Conservation (phyloP, 1,140 invertebrate species). For the Eupeodes corollae region DNA sequence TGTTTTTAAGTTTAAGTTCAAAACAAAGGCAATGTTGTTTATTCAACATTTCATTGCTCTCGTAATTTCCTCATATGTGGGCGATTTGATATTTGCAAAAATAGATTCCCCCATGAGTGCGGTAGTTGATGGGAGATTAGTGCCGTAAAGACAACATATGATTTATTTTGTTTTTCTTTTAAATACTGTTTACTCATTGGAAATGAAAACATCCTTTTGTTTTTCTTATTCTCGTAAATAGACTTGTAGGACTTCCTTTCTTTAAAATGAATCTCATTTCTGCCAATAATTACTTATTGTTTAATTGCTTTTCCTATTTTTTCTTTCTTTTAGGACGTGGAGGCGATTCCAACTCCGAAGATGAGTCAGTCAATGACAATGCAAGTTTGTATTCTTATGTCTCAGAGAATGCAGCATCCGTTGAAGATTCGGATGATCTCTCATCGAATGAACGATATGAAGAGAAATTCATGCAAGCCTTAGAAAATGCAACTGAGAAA, state of each 20-base stretch:
- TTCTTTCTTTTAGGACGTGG: constrained; percentile 16
- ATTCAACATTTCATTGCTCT: too few relatives aligned
- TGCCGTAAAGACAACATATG: too few relatives aligned
- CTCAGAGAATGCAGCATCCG: constrained; percentile 51
- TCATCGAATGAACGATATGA: constrained; percentile 62
- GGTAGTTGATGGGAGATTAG: too few relatives aligned
- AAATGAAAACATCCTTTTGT: background rate
- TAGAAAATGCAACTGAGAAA: constrained; percentile 77
- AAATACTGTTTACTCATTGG: background rate
- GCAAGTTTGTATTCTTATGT: constrained; percentile 52
- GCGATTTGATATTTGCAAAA: too few relatives aligned
- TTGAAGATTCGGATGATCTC: constrained; percentile 41
- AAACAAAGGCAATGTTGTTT: too few relatives aligned
- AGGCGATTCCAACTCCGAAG: constrained; percentile 46
- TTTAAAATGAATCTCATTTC: background rate
- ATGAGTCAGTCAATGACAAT: constrained; percentile 59
- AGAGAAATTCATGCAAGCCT: constrained; percentile 73
- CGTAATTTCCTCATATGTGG: too few relatives aligned
- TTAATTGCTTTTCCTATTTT: background rate
- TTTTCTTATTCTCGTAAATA: too few relatives aligned
- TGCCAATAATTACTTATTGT: background rate
- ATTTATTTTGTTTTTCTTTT: too few relatives aligned
- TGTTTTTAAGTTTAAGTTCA: too few relatives aligned
- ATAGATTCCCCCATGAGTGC: too few relatives aligned
- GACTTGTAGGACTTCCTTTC: background rate